Evolutionary conservation across 2,113 vertebrate species (phyloP).

Genomic region (Spermophilus dauricus): DNA sequence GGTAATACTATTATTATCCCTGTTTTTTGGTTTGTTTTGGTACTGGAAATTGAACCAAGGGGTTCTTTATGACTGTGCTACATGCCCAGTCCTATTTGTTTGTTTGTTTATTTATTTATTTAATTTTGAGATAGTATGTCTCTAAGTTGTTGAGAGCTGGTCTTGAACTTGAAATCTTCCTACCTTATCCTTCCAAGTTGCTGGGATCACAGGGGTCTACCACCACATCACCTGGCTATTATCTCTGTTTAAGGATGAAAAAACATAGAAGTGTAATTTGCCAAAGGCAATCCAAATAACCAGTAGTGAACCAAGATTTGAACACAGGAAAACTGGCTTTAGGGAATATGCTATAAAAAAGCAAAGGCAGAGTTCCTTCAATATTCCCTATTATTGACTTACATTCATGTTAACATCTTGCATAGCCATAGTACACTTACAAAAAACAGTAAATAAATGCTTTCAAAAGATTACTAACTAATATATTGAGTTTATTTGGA

Average conservation of each 20-base stretch:
- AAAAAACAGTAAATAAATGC: not conserved
- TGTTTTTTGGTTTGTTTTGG: too few relatives aligned
- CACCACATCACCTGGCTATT: not conserved
- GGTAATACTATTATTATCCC: not conserved
- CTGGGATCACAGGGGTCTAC: too few relatives aligned
- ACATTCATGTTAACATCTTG: conserved; percentile 5
- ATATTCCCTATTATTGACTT: not conserved
- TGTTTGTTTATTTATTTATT: too few relatives aligned
- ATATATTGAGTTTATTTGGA: not conserved
- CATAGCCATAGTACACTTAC: not conserved
- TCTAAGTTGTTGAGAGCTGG: too few relatives aligned
- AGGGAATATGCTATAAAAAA: not conserved
- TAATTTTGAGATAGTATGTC: too few relatives aligned
- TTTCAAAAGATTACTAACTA: not conserved
- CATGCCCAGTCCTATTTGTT: too few relatives aligned
- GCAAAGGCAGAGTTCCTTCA: not conserved
- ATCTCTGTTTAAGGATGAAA: not conserved
- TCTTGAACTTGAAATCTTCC: too few relatives aligned
- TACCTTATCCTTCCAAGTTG: too few relatives aligned
- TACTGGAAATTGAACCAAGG: too few relatives aligned
- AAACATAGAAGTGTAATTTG: not conserved
- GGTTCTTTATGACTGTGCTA: too few relatives aligned
- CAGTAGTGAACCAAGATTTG: not conserved
- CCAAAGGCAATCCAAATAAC: not conserved
- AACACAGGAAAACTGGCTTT: not conserved